Evolutionary conservation across 2,113 vertebrate species (phyloP).

Genomic region (Aphyosemion australe): DNA sequence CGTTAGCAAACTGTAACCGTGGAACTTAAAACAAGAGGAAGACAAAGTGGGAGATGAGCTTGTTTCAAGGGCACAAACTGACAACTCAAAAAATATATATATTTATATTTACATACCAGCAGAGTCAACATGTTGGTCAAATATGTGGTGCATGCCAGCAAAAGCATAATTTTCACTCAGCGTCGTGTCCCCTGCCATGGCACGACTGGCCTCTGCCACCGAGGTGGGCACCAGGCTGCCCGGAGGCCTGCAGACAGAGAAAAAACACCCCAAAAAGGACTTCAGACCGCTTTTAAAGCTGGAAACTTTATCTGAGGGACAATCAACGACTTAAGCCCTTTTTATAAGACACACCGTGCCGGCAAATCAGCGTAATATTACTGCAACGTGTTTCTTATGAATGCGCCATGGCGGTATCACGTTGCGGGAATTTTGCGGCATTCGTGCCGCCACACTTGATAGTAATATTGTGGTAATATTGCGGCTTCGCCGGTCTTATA

Average conservation of each 20-base stretch:
- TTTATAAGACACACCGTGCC: no score
- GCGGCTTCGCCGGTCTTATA: no score
- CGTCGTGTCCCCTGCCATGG: conserved; percentile 94
- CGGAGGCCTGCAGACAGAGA: conserved; percentile 79
- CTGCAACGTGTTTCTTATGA: no score
- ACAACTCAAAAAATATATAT: not conserved
- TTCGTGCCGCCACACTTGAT: no score
- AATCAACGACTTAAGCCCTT: no score
- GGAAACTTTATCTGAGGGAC: conserved; percentile 4
- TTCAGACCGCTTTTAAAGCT: conserved; percentile 4
- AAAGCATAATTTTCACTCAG: conserved; percentile 96
- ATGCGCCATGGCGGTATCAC: no score
- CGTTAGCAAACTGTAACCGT: conserved; percentile 91
- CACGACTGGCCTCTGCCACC: conserved; percentile 90
- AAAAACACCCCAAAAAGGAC: conserved; percentile 17
- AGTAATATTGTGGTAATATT: no score
- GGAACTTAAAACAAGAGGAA: conserved; percentile 76
- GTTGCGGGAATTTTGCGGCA: no score
- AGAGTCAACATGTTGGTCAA: conserved; percentile 92
- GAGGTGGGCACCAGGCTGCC: conserved; percentile 92
- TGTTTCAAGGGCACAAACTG: not conserved
- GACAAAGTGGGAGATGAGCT: not conserved
- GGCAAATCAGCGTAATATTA: no score
- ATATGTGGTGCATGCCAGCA: conserved; percentile 94
- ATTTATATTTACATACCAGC: conserved; percentile 79